Evolutionary conservation across 2,888 invertebrate genomes (phyloP), one percentile per base, ranked within the genome.

Genomic region (Campoplex nolae): DNA sequence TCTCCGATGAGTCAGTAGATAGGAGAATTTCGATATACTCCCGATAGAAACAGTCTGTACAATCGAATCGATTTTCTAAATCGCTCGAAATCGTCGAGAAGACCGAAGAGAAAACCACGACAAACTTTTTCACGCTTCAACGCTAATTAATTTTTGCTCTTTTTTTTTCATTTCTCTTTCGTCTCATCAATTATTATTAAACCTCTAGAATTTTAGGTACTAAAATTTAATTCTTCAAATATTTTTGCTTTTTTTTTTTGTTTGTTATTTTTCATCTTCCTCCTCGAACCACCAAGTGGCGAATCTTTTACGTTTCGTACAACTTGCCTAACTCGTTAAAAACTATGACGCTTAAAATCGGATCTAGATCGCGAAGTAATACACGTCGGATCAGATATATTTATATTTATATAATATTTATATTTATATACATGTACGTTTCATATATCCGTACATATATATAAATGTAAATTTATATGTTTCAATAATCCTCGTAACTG

Each of bases 401-500:
- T 38, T 38, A 48, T 32, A 7, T 48, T 16, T 18, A 48, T 51
- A 54, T 45, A 54, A 70, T 70, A 70, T 70, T 45, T 13, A 70
- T 28, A 70, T 70, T 28, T 70, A 45, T 70, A 70, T 48, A 48
- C 42, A 68, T 42, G 38, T 35, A 23, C 23, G 35, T 58, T 56
- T 58, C 58, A 23, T 75, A 75, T 58, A 56, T 23, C 38, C 42
- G 58, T 23, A 74, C 35, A 35, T 58, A 58, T 56, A 38, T 56
- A 56, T 75, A 56, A 56, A 35, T 75, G 58, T 58, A 38, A n/a
- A 42, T 56, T 42, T 58, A 75, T 75, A 58, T 75, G 32, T 92
- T 92, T 93, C 93, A 94, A 92, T 92, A 93, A 93, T 93, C 92
- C 90, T 93, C 90, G 89, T 93, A 93, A 93, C 92, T 92, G 92